phyloP scores from a whole-genome alignment of 1,140 invertebrate genomes.

The Halyomorpha halys region DNA sequence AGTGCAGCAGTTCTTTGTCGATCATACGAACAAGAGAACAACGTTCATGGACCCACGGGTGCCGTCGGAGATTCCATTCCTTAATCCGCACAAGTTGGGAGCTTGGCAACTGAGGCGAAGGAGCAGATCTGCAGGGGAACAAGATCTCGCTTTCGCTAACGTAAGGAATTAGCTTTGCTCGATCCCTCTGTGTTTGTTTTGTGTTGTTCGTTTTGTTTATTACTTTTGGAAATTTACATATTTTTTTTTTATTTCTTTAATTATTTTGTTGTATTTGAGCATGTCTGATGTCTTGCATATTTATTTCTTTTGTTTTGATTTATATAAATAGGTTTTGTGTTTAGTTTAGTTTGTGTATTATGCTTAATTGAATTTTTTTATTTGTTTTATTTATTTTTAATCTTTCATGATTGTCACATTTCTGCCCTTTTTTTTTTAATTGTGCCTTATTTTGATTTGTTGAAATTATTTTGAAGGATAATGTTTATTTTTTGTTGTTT shows the following conservation, averaged over 20 bases:
- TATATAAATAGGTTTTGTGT: no score
- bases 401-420: no score
- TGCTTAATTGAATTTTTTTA: no score
- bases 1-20: slow-evolving; percentile 81
- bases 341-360: no score
- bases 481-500: no score
- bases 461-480: no score
- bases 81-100: slow-evolving; percentile 35
- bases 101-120: slow-evolving; percentile 24
- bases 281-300: no score
- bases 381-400: no score
- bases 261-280: neutral
- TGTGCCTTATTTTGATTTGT: no score
- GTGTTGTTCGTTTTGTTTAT: neutral
- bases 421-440: no score
- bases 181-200: neutral
- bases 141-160: slow-evolving; percentile 35
- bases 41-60: slow-evolving; percentile 94
- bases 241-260: neutral
- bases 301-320: no score
- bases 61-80: slow-evolving; percentile 55
- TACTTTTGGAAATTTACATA: neutral
- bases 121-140: slow-evolving; percentile 36
- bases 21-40: slow-evolving; percentile 82
- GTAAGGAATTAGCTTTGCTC: slow-evolving; percentile 18